Base-by-base conservation (phyloP, 2,797 vertebrate genomes). In the Danio jaintianensis region DNA sequence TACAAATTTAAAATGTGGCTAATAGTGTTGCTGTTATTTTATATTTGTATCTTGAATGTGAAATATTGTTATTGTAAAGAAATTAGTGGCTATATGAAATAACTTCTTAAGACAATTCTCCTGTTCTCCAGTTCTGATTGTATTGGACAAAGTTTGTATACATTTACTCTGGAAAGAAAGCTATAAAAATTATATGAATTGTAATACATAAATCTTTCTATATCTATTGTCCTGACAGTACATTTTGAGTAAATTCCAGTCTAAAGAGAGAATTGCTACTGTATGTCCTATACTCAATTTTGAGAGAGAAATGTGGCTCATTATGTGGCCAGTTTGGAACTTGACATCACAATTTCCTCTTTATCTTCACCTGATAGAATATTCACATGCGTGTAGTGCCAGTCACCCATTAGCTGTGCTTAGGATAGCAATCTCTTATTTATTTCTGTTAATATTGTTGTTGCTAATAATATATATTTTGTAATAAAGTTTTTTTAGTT, bases 11-110 rank as follows among this genome's bases (percentile, higher is more conserved):
- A 38, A 61, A 38, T 61, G 13, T 61, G 13, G 58, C 58, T 15
- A 36, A 15, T 36, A 12, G 22, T 36, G 58, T 36, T 59, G 2
- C 15, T 59, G 29, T 29, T 59, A 36, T 11, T 59, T 38, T 59
- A 4, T 61, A 7, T 38, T 59, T 59, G 11, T 36, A 15, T 59
- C 58, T 15, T 61, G 13, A 7, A 15, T 61, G 22, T 40, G 1
- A 61, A 38, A 40, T 61, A 61, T 38, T 61, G 20, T 61, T 61
- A 61, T 38, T 61, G 58, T 61, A 16, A 59, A 15, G 29, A 61
- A 38, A 61, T 61, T 13, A 61, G 29, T 16, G 29, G 29, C 8
- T 38, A 61, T 15, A 61, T 61, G 15, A 61, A 61, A 61, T 36
- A 38, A 38, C 9, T 61, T 38, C 20, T 29, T 11, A 61, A 38